Evolutionary conservation across 2,113 vertebrate genomes (phyloP).

Genomic region (Pangasianodon hypophthalmus): DNA sequence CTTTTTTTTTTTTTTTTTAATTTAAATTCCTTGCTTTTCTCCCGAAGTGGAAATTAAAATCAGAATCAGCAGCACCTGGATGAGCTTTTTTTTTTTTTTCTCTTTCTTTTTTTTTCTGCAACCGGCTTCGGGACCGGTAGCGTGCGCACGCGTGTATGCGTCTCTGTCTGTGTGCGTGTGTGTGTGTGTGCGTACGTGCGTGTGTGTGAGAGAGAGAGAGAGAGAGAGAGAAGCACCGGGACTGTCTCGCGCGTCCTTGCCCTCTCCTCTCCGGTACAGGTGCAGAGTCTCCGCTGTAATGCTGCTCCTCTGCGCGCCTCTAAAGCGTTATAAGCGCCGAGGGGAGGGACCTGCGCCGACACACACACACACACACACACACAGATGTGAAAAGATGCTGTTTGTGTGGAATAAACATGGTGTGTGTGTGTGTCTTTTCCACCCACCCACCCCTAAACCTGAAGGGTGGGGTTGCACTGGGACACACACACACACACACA

Average conservation of each 20-base stretch:
- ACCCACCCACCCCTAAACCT: constrained; percentile 9
- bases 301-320: constrained; percentile 17
- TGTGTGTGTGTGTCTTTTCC: constrained; percentile 24
- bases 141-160: neutral
- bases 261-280: constrained; percentile 34
- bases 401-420: constrained; percentile 20
- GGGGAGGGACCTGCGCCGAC: constrained; percentile 19
- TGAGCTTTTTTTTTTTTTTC: too few species aligned
- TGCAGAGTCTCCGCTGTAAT: constrained; percentile 31
- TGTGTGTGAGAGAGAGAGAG: neutral
- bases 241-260: constrained; percentile 7
- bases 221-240: neutral
- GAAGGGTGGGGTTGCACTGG: constrained; percentile 30
- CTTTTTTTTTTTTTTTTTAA: constrained; percentile 69
- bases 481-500: constrained; percentile 37
- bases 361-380: constrained; percentile 13
- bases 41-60: neutral
- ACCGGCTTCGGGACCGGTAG: constrained; percentile 7
- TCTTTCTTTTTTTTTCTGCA: neutral
- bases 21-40: neutral
- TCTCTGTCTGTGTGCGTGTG: neutral
- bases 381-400: constrained; percentile 32
- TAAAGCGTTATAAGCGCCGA: constrained; percentile 33
- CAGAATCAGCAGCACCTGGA: neutral
- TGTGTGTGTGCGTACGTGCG: too few species aligned